These are phyloP conservation scores for Philopotamus ludificatus DNA, from an alignment of 1,140 invertebrate genomes.

Conservation along the genomic window DNA sequence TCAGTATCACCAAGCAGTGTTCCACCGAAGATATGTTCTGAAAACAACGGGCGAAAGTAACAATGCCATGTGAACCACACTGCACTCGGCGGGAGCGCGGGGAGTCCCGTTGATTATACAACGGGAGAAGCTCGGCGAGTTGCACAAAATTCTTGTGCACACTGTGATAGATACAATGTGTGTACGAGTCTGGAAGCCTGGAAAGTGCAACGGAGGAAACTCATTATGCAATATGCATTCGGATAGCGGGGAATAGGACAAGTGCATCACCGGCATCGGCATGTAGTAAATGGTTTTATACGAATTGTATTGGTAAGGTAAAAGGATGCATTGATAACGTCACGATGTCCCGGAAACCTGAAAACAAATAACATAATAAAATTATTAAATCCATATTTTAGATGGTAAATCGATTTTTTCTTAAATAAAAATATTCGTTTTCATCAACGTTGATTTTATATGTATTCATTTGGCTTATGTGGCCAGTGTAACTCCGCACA, in stretches of 20 bases:
- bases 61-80: background rate
- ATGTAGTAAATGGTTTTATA: too few species aligned
- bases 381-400: too few species aligned
- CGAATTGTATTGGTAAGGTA: too few species aligned
- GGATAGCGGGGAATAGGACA: background rate
- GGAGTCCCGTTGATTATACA: background rate
- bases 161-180: background rate
- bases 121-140: background rate
- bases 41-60: background rate
- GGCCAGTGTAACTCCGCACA: too few species aligned
- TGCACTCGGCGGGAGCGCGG: background rate
- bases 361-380: too few species aligned
- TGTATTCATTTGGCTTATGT: too few species aligned
- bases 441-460: too few species aligned
- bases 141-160: background rate
- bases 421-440: too few species aligned
- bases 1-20: background rate
- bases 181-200: background rate
- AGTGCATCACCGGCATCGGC: background rate
- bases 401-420: too few species aligned
- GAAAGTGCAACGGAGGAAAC: background rate
- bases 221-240: slow-evolving; percentile 10
- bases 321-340: too few species aligned
- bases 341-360: too few species aligned
- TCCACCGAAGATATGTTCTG: background rate